phyloP scores from a whole-genome alignment of 2,888 invertebrate species.

The Colletes collaris region DNA sequence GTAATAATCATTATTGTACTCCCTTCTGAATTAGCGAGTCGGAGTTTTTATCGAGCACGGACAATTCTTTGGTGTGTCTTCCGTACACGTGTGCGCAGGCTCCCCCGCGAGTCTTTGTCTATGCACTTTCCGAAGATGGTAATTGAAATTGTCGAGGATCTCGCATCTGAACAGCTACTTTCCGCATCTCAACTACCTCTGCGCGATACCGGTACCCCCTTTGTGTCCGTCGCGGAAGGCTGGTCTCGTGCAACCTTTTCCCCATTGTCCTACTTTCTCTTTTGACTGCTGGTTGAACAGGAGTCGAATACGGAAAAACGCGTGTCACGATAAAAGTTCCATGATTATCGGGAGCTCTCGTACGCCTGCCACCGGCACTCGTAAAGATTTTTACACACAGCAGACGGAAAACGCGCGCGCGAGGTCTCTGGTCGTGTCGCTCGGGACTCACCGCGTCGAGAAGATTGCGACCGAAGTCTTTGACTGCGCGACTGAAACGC shows the following conservation, averaged over 20 bases:
- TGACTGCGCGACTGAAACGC: conserved; percentile 9
- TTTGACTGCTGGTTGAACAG: conserved; percentile 10
- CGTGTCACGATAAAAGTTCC: neutral
- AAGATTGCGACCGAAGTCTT: neutral
- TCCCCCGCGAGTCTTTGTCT: conserved; percentile 18
- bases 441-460: neutral
- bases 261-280: conserved; percentile 20
- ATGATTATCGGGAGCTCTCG: neutral
- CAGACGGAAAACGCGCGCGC: too few species aligned
- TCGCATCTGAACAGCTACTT: conserved; percentile 24
- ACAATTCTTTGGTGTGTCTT: conserved; percentile 20
- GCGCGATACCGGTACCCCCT: conserved; percentile 4
- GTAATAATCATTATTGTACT: conserved; percentile 41
- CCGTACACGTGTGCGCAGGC: neutral
- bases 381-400: conserved; percentile 8
- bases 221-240: conserved; percentile 12
- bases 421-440: neutral
- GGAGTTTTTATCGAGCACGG: conserved; percentile 27
- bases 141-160: conserved; percentile 50
- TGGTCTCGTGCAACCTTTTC: conserved; percentile 24
- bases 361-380: neutral
- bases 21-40: conserved; percentile 28
- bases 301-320: conserved; percentile 11
- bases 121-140: conserved; percentile 31
- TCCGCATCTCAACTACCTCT: conserved; percentile 28